Percentiles rank a stretch among this genome's conserved stretches.
Conservation (phyloP, 2,797 vertebrate genomes). For the Channa striata region DNA sequence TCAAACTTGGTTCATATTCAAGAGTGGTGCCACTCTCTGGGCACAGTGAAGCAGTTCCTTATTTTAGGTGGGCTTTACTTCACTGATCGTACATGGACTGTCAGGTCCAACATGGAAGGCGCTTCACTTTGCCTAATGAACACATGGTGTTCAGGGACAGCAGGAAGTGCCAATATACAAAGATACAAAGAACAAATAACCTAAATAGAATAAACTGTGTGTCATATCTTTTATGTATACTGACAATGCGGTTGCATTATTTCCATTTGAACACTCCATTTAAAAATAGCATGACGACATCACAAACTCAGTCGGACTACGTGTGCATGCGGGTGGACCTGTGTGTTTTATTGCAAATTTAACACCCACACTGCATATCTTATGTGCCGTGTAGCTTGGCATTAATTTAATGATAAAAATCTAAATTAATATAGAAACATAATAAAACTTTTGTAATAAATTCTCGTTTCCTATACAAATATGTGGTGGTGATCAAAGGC, state of each 20-base stretch:
- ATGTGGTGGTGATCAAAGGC: slow-evolving; percentile 49
- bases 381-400: too few relatives aligned
- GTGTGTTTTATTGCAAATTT: background rate
- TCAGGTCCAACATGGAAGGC: slow-evolving; percentile 15
- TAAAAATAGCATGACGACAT: background rate
- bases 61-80: slow-evolving; percentile 47
- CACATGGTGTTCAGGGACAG: background rate
- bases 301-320: slow-evolving; percentile 19
- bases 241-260: too few relatives aligned
- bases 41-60: slow-evolving; percentile 18
- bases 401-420: too few relatives aligned
- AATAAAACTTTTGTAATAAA: too few relatives aligned
- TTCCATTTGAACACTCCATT: too few relatives aligned
- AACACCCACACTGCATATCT: background rate
- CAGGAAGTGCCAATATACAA: background rate
- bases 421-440: too few relatives aligned
- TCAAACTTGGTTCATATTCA: slow-evolving; percentile 60
- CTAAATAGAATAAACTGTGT: too few relatives aligned
- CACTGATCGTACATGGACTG: slow-evolving; percentile 1
- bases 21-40: slow-evolving; percentile 55
- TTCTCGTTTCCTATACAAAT: too few relatives aligned
- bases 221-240: too few relatives aligned
- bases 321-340: background rate
- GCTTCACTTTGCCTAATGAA: slow-evolving; percentile 7
- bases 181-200: background rate